Conservation (phyloP, 2,888 invertebrate genomes). For the Drosophila melanosoma region DNA sequence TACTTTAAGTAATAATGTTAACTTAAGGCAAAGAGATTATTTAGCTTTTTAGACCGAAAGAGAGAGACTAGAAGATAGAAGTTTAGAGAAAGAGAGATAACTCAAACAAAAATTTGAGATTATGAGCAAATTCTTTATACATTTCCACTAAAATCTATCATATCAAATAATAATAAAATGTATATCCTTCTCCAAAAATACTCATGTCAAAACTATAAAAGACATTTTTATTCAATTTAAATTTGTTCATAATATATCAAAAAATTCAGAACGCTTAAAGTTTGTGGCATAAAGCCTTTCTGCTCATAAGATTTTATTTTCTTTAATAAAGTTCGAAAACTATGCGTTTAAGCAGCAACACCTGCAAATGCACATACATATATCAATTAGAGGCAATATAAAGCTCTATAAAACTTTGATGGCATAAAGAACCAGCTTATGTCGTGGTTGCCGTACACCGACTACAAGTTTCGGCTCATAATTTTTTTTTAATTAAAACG, state of each 20-base stretch:
- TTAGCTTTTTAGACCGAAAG: neutral
- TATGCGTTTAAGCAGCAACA: slow-evolving; percentile 41
- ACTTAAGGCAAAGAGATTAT: neutral
- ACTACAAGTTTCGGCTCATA: slow-evolving; percentile 37
- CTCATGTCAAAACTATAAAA: neutral
- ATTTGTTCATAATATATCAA: neutral
- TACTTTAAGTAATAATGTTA: neutral
- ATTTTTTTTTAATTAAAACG: slow-evolving; percentile 71
- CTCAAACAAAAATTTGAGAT: no score
- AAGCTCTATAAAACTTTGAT: slow-evolving; percentile 34
- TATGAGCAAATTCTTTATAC: no score
- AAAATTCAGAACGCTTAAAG: neutral
- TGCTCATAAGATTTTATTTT: neutral
- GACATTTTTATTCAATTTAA: no score
- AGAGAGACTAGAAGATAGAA: neutral
- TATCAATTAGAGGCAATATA: slow-evolving; percentile 57
- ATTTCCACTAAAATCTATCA: neutral
- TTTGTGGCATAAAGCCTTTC: neutral
- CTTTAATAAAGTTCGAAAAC: neutral
- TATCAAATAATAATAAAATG: neutral
- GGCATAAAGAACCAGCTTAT: slow-evolving; percentile 40
- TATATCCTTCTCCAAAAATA: neutral
- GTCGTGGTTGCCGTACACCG: slow-evolving; percentile 14
- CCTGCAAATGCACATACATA: slow-evolving; percentile 29
- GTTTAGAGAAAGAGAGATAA: neutral